phyloP scores from a whole-genome alignment of 37 sponge, comb jelly and placozoan species.

The Eunapius fragilis region DNA sequence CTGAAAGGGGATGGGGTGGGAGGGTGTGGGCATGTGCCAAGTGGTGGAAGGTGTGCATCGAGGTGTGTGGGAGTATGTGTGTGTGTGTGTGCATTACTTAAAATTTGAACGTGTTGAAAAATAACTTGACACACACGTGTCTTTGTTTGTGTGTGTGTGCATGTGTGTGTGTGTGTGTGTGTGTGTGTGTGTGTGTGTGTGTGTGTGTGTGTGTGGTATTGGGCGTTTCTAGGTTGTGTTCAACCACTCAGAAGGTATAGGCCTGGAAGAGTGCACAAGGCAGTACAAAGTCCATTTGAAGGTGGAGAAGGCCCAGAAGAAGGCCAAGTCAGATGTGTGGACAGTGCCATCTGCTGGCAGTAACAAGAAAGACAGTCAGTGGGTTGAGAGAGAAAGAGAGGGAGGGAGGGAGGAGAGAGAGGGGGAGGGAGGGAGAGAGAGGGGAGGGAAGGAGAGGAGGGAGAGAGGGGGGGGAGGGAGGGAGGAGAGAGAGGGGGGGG shows the following conservation, averaged over 20 bases:
- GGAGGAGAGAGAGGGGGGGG: too few species aligned
- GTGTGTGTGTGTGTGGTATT: not conserved
- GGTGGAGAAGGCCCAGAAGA: slow-evolving; percentile 2
- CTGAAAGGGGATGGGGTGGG: not conserved
- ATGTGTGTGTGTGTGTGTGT: not conserved
- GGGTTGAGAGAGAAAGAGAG: not conserved
- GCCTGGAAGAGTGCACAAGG: too few species aligned
- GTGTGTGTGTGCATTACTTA: not conserved
- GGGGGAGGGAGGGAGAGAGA: too few species aligned
- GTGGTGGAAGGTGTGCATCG: not conserved
- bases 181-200: not conserved
- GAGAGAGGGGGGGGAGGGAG: too few species aligned
- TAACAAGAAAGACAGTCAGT: slow-evolving; percentile 44
- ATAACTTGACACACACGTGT: too few species aligned
- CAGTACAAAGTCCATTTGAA: too few species aligned
- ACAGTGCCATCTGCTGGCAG: slow-evolving; percentile 8
- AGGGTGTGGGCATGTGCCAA: not conserved
- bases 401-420: not conserved
- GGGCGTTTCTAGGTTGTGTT: not conserved
- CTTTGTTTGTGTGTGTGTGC: not conserved
- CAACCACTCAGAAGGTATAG: too few species aligned
- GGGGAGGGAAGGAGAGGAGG: too few species aligned
- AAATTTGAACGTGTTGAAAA: too few species aligned
- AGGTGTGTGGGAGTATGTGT: not conserved
- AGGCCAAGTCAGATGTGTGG: slow-evolving; percentile 46